A percentile compares a stretch with the other conserved stretches of the same genome.
Evolutionary conservation across 2,797 vertebrate species (phyloP).

Genomic region (Anas bahamensis): DNA sequence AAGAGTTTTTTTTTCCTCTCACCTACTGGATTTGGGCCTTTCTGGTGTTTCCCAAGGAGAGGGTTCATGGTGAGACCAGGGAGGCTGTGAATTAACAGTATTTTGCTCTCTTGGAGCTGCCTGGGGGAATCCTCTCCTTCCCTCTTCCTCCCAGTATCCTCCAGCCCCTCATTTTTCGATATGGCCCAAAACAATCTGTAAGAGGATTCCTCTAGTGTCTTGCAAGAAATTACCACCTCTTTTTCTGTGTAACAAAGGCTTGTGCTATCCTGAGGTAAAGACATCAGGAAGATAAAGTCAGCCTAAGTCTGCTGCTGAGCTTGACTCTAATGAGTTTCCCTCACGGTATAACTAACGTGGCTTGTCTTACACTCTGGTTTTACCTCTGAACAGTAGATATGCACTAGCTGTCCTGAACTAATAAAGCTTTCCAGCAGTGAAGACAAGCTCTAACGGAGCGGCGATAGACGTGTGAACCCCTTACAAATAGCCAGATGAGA

Average conservation of each 20-base stretch:
- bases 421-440: slow-evolving; percentile 58
- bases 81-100: background rate
- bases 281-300: slow-evolving; percentile 3
- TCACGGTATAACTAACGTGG: background rate
- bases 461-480: background rate
- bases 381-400: slow-evolving; percentile 15
- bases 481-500: slow-evolving; percentile 38
- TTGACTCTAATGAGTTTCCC: slow-evolving; percentile 2
- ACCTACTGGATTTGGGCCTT: background rate
- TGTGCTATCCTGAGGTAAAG: background rate
- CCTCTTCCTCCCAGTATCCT: background rate
- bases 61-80: background rate
- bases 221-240: background rate
- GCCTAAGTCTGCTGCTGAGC: background rate
- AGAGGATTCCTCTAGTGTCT: background rate
- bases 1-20: background rate
- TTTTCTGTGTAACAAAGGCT: background rate
- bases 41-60: background rate
- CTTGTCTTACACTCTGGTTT: slow-evolving; percentile 15
- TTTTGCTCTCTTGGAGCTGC: background rate
- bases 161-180: background rate
- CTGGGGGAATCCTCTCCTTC: background rate
- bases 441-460: background rate
- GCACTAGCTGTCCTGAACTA: slow-evolving; percentile 25
- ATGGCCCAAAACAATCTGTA: background rate